Base-by-base conservation (phyloP, 2,113 vertebrate genomes). In the Cacatua alba region DNA sequence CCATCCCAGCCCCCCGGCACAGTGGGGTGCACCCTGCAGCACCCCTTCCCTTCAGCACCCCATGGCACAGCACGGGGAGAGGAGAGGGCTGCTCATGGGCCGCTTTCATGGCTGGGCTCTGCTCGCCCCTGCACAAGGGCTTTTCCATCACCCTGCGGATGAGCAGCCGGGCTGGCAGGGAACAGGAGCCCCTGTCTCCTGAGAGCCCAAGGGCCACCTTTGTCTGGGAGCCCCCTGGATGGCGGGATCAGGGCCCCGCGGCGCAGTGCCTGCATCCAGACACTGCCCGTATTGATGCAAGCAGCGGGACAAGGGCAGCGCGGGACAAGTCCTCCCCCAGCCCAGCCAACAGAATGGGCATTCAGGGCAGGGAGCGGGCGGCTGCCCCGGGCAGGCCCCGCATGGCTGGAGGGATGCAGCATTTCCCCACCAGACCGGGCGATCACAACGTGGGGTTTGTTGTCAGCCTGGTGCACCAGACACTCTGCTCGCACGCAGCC, bases 361-460 rank as follows among this genome's bases (percentile, higher is more conserved):
- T 96, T 96, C 16, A 97, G 78, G 67, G 88, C 80, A 0, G 35
- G 59, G 88, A 9, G 79, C 14, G 0, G 74, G 87, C 1, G 12
- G 74, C 93, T 68, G 91, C 84, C 88, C 88, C 1, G 2, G 65
- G 72, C 92, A 92, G 88, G 37, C n/a, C 82, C 59, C 2, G 4
- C 1, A 4, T 7, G 48, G 91, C 74, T 8, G 3, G 25, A 1
- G 0, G 68, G 80, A 65, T 0, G 0, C 0, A 2, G 74, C n/a
- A 0, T 77, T 84, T 83, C 25, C 84, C 72, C 2, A 8, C 43
- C 2, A 3, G 46, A 31, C 55, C 0, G 0, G 17, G 44, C 0
- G 0, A 53, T 55, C 71, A 17, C 92, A 88, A n/a, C 10, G 1
- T 2, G 1, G 48, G 48, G 51, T 15, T 75, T 9, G 71, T 26